Percentiles rank a stretch among this genome's conserved stretches.
Conservation (phyloP, 2,888 invertebrate species). For the Craniophora ligustri region DNA sequence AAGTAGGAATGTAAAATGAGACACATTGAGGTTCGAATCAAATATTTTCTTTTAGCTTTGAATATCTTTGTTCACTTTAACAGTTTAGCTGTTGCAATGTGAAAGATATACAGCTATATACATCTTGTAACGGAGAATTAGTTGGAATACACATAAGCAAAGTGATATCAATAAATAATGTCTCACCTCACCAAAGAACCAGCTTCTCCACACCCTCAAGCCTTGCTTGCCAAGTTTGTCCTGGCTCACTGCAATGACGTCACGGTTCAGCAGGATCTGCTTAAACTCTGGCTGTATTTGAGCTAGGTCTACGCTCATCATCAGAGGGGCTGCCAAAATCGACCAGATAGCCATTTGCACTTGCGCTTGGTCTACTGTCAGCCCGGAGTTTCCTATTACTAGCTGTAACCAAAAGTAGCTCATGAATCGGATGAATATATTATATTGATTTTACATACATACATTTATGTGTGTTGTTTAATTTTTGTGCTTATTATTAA, state of each 20-base stretch:
- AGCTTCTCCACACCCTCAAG: constrained; percentile 67
- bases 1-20: too few species aligned
- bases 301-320: constrained; percentile 90
- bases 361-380: constrained; percentile 89
- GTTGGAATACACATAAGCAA: too few species aligned
- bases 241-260: constrained; percentile 90
- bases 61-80: too few species aligned
- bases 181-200: constrained; percentile 33
- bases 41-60: too few species aligned
- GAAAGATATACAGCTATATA: too few species aligned
- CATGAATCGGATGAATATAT: too few species aligned
- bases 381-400: constrained; percentile 88
- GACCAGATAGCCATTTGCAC: constrained; percentile 92
- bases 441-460: too few species aligned
- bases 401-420: constrained; percentile 69
- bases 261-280: constrained; percentile 89
- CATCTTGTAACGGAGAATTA: too few species aligned
- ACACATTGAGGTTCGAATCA: too few species aligned
- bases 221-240: constrained; percentile 90
- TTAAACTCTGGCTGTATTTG: constrained; percentile 86
- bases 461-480: too few species aligned
- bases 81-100: too few species aligned
- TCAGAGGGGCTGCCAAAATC: constrained; percentile 90
- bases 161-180: too few species aligned
- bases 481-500: background rate